These are phyloP conservation scores for Bombus affinis DNA, from an alignment of 1,140 invertebrate species.

Conservation along the genomic window DNA sequence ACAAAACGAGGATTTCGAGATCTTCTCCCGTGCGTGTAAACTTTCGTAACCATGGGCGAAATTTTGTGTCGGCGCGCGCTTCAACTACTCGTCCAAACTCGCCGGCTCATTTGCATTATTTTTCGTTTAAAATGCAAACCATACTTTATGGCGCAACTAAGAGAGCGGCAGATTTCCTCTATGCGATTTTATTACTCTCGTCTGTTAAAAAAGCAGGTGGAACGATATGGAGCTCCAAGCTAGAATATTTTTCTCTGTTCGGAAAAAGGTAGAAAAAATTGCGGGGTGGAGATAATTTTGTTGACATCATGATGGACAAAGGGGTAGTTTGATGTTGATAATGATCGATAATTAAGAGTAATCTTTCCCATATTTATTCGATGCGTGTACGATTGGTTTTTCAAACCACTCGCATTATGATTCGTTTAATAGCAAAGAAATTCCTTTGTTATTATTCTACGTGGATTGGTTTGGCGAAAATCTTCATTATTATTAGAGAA, in stretches of 20 bases:
- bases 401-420: too few relatives aligned
- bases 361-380: too few relatives aligned
- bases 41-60: neutral
- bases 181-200: constrained; percentile 25
- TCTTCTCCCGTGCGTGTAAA: neutral
- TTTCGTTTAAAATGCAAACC: constrained; percentile 57
- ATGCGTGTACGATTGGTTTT: too few relatives aligned
- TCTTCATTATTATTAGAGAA: too few relatives aligned
- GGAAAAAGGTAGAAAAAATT: neutral
- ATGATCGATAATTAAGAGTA: too few relatives aligned
- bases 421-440: too few relatives aligned
- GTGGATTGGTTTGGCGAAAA: too few relatives aligned
- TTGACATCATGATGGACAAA: too few relatives aligned
- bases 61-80: neutral
- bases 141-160: constrained; percentile 5
- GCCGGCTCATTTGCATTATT: constrained; percentile 42
- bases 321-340: too few relatives aligned
- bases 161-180: constrained; percentile 25
- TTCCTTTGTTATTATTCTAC: too few relatives aligned
- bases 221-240: neutral
- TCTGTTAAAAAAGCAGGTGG: too few relatives aligned
- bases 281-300: too few relatives aligned
- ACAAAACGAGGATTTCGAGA: neutral
- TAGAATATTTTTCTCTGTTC: neutral
- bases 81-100: neutral